Conservation (phyloP, 92 coral and sea anemone species). For the Heliopora coerulea region DNA sequence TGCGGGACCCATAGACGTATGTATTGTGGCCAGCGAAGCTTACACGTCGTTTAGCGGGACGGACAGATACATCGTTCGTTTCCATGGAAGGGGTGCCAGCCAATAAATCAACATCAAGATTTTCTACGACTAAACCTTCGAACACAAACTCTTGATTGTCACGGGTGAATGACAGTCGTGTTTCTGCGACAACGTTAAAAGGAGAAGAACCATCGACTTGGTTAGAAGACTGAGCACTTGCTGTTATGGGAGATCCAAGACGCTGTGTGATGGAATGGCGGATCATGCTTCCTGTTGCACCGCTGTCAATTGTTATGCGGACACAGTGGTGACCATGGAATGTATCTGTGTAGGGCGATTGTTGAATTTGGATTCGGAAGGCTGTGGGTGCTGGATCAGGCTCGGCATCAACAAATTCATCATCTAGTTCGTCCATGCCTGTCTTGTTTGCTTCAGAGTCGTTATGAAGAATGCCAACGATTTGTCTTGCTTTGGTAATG, state of each 20-base stretch:
- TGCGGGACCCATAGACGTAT: conserved; percentile 40
- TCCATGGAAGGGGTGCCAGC: conserved; percentile 49
- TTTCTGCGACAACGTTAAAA: conserved; percentile 19
- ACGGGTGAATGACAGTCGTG: not conserved
- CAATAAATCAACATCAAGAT: conserved; percentile 34
- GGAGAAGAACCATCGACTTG: conserved; percentile 31
- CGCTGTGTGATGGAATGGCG: not conserved
- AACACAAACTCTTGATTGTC: not conserved
- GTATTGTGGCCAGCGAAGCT: not conserved
- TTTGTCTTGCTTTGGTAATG: conserved; percentile 50
- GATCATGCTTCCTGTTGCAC: conserved; percentile 35
- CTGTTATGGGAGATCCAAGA: not conserved
- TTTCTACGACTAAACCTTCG: conserved; percentile 38
- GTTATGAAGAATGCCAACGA: conserved; percentile 42
- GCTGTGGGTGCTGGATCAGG: not conserved
- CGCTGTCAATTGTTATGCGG: conserved; percentile 24
- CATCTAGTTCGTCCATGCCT: not conserved
- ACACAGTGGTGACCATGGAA: conserved; percentile 1
- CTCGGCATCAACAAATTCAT: not conserved
- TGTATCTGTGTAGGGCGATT: conserved; percentile 26
- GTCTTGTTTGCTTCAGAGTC: not conserved
- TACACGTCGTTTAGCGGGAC: conserved; percentile 37
- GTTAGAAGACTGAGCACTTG: conserved; percentile 21
- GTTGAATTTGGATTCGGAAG: conserved; percentile 5
- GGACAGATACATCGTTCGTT: conserved; percentile 34